A percentile compares a stretch with the other conserved stretches of the same genome.
Evolutionary conservation across 2,888 invertebrate species (phyloP).

Genomic region (Yponomeuta plumbellus): DNA sequence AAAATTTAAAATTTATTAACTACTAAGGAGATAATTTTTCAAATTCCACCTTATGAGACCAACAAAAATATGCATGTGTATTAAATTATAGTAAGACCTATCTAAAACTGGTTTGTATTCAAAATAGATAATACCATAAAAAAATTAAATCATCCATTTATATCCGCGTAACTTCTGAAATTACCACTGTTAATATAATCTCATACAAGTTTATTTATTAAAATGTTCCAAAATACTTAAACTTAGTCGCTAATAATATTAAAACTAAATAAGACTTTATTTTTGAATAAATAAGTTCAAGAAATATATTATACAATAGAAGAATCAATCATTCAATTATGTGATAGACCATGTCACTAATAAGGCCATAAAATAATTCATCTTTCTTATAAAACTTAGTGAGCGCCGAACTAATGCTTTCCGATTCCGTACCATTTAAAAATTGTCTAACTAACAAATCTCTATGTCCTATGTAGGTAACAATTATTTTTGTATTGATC

Average conservation of each 20-base stretch:
- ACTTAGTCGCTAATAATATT: background rate
- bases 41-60: background rate
- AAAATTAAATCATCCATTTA: background rate
- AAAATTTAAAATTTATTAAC: too few species aligned
- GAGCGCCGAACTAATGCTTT: background rate
- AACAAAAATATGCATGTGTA: conserved; percentile 8
- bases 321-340: background rate
- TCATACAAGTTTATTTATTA: background rate
- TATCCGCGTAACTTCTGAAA: background rate
- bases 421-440: conserved; percentile 37
- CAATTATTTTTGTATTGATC: background rate
- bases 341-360: conserved; percentile 30
- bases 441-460: conserved; percentile 52
- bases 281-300: conserved; percentile 5
- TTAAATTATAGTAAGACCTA: background rate
- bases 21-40: background rate
- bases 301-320: conserved; percentile 7
- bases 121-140: background rate
- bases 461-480: conserved; percentile 11
- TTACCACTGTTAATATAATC: background rate
- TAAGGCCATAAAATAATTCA: conserved; percentile 59
- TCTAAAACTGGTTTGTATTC: background rate
- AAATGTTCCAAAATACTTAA: background rate
- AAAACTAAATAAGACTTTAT: background rate
- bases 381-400: conserved; percentile 35